Conservation (phyloP, 2,113 vertebrate species). For the Xyrauchen texanus region DNA sequence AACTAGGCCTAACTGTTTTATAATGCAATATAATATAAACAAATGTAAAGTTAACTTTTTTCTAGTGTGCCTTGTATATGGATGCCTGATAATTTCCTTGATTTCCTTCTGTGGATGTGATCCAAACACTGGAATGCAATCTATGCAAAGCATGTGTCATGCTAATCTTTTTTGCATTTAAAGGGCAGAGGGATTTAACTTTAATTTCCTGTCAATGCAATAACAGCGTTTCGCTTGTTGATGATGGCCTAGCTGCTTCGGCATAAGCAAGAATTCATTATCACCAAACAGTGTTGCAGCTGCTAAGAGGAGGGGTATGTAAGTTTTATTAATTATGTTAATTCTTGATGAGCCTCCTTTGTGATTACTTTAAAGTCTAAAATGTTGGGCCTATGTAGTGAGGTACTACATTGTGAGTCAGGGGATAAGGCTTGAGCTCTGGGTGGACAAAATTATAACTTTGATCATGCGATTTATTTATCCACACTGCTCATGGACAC, state of each 20-base stretch:
- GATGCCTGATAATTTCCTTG: not conserved
- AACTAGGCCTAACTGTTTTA: not conserved
- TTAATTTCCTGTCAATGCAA: slow-evolving; percentile 54
- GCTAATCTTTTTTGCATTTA: slow-evolving; percentile 55
- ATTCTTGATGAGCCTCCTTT: slow-evolving; percentile 26
- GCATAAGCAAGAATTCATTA: slow-evolving; percentile 36
- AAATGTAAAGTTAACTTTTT: not conserved
- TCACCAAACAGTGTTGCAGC: slow-evolving; percentile 26
- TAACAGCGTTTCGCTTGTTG: slow-evolving; percentile 46
- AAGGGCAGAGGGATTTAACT: slow-evolving; percentile 54
- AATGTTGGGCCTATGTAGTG: slow-evolving; percentile 7
- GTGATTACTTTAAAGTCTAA: slow-evolving; percentile 13
- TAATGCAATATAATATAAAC: not conserved
- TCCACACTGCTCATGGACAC: not conserved
- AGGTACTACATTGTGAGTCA: not conserved
- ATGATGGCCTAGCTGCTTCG: slow-evolving; percentile 38
- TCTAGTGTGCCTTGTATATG: slow-evolving; percentile 1
- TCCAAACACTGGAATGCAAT: slow-evolving; percentile 28
- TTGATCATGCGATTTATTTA: slow-evolving; percentile 18
- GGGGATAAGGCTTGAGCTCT: slow-evolving; percentile 10
- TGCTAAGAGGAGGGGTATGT: slow-evolving; percentile 14
- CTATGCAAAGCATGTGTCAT: slow-evolving; percentile 41
- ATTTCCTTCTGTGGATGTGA: slow-evolving; percentile 3
- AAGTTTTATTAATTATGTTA: slow-evolving; percentile 47
- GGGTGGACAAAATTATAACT: slow-evolving; percentile 6